Evolutionary conservation across 2,113 vertebrate species (phyloP).

Genomic region (Aix galericulata): DNA sequence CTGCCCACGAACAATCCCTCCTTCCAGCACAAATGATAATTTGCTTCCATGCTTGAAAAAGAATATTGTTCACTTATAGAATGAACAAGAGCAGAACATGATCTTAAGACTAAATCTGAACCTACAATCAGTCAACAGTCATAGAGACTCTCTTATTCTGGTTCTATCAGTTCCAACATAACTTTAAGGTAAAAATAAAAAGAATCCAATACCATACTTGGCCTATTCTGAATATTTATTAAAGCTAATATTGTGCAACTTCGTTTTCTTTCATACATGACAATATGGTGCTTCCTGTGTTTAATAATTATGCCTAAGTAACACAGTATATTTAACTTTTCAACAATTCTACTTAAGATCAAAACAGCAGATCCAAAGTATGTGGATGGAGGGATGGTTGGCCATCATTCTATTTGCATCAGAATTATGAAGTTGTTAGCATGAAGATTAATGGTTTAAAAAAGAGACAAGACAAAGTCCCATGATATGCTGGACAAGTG

Average conservation of each 20-base stretch:
- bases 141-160: not conserved
- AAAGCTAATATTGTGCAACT: not conserved
- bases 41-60: fast-evolving
- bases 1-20: not conserved
- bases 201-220: not conserved
- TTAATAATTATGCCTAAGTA: not conserved
- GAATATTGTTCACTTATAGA: not conserved
- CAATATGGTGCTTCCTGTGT: not conserved
- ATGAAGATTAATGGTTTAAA: not conserved
- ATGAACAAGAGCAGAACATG: not conserved
- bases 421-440: not conserved
- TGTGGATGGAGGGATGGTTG: not conserved
- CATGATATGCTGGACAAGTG: not conserved
- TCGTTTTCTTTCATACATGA: not conserved
- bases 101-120: not conserved
- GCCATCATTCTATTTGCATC: not conserved
- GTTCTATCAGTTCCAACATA: not conserved
- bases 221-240: not conserved
- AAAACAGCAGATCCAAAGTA: not conserved
- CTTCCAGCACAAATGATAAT: not conserved
- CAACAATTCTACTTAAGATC: not conserved
- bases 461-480: not conserved
- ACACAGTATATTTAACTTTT: not conserved
- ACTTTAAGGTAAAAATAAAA: not conserved
- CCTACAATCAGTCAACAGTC: not conserved